Percentiles rank a stretch among this genome's conserved stretches.
Conservation (phyloP, 2,797 vertebrate species). For the Gymnocypris eckloni region DNA sequence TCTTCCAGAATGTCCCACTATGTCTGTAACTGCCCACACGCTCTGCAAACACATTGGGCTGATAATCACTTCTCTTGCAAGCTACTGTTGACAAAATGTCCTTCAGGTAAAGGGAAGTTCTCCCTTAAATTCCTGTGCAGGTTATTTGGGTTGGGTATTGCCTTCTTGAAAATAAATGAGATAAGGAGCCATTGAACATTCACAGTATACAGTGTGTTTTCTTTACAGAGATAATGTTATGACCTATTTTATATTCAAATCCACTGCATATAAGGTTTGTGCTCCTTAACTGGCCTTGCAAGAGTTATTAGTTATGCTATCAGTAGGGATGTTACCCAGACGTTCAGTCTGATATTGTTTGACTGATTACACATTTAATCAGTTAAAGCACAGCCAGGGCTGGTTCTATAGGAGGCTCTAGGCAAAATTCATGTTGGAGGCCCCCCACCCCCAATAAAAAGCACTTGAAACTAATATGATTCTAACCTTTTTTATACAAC, state of each 20-base stretch:
- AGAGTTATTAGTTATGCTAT: conserved; percentile 22
- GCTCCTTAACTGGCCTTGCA: neutral
- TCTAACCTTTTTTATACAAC: too few species aligned
- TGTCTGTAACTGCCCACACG: conserved; percentile 49
- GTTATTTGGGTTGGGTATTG: conserved; percentile 52
- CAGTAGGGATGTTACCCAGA: conserved; percentile 23
- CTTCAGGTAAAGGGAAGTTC: conserved; percentile 45
- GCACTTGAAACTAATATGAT: too few species aligned
- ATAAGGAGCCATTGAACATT: conserved; percentile 55
- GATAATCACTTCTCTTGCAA: conserved; percentile 49
- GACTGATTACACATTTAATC: conserved; percentile 5
- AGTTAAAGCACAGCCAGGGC: neutral
- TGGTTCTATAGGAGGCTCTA: too few species aligned
- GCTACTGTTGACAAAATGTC: conserved; percentile 53
- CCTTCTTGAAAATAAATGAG: conserved; percentile 55
- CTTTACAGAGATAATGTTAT: conserved; percentile 23
- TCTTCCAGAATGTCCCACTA: conserved; percentile 48
- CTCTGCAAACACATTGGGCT: conserved; percentile 58
- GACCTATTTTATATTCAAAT: conserved; percentile 13
- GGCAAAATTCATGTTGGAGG: too few species aligned
- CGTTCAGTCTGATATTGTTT: neutral
- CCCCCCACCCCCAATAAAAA: too few species aligned
- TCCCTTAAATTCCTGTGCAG: conserved; percentile 43
- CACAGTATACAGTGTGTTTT: conserved; percentile 29
- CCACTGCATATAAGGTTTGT: neutral